Evolutionary conservation across 2,888 invertebrate genomes (phyloP).

Genomic region (Steinernema scapterisci): DNA sequence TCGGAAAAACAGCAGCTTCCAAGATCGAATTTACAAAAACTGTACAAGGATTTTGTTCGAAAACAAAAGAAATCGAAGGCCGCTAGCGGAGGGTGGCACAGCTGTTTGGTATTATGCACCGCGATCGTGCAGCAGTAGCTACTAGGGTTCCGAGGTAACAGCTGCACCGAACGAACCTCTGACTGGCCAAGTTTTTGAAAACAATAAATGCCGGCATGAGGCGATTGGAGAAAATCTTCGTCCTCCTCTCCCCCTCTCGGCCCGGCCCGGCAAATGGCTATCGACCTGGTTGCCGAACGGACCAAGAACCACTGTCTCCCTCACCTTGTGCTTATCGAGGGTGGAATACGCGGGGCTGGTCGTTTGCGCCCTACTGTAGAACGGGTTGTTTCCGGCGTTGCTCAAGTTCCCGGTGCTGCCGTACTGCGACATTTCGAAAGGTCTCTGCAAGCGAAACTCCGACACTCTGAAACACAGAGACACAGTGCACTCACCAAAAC

Average conservation of each 20-base stretch:
- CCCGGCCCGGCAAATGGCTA: neutral
- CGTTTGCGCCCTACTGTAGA: constrained; percentile 42
- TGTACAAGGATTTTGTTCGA: neutral
- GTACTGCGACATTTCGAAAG: constrained; percentile 50
- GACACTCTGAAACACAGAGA: no score
- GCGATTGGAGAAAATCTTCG: neutral
- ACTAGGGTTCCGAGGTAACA: constrained; percentile 9
- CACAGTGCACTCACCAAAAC: neutral
- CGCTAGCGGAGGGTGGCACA: neutral
- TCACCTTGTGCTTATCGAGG: constrained; percentile 52
- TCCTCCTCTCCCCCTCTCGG: neutral
- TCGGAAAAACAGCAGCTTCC: neutral
- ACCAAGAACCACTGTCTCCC: neutral
- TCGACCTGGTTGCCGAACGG: neutral
- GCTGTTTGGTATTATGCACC: constrained; percentile 31
- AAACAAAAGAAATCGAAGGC: neutral
- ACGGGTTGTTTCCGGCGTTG: constrained; percentile 33
- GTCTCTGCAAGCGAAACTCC: constrained; percentile 18
- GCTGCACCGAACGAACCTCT: neutral
- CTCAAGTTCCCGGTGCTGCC: constrained; percentile 55
- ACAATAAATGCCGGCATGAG: constrained; percentile 25
- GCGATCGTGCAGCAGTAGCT: constrained; percentile 10
- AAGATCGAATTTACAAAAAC: constrained; percentile 3
- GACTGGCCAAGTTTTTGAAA: constrained; percentile 28
- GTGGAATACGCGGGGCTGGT: constrained; percentile 57